Percentiles rank a stretch among this genome's conserved stretches.
Evolutionary conservation across 1,140 invertebrate genomes (phyloP).

Genomic region (Stegodyphus dumicola): DNA sequence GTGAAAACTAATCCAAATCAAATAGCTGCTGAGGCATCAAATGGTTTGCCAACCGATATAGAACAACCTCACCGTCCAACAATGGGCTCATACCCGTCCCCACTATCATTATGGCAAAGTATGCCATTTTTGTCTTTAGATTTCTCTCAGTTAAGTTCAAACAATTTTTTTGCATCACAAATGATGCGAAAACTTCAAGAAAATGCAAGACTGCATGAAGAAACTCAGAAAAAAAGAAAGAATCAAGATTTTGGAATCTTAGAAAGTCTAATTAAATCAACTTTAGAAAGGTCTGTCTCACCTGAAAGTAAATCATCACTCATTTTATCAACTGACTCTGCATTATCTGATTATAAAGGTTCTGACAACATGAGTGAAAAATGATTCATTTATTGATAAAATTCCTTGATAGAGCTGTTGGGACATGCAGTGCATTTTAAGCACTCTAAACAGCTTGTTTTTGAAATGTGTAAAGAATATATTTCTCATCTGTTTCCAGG

Average conservation of each 20-base stretch:
- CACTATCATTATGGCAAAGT: conserved; percentile 62
- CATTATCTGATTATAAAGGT: conserved; percentile 27
- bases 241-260: conserved; percentile 56
- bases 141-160: conserved; percentile 64
- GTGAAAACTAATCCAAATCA: conserved; percentile 45
- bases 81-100: conserved; percentile 55
- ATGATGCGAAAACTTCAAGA: conserved; percentile 84
- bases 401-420: conserved; percentile 28
- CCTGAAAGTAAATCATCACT: conserved; percentile 38
- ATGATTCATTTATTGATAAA: conserved; percentile 17
- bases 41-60: conserved; percentile 36
- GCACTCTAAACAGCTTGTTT: conserved; percentile 56
- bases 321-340: conserved; percentile 20
- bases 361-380: conserved; percentile 7
- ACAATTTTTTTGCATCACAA: conserved; percentile 80
- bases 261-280: conserved; percentile 62
- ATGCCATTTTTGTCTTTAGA: conserved; percentile 63
- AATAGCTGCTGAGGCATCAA: conserved; percentile 26
- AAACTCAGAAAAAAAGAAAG: conserved; percentile 62
- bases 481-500: conserved; percentile 25
- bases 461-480: conserved; percentile 15
- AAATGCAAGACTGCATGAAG: conserved; percentile 70
- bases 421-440: conserved; percentile 24
- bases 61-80: conserved; percentile 47
- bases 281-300: conserved; percentile 53